Evolutionary conservation across 2,113 vertebrate genomes (phyloP).

Genomic region (Aphyosemion australe): DNA sequence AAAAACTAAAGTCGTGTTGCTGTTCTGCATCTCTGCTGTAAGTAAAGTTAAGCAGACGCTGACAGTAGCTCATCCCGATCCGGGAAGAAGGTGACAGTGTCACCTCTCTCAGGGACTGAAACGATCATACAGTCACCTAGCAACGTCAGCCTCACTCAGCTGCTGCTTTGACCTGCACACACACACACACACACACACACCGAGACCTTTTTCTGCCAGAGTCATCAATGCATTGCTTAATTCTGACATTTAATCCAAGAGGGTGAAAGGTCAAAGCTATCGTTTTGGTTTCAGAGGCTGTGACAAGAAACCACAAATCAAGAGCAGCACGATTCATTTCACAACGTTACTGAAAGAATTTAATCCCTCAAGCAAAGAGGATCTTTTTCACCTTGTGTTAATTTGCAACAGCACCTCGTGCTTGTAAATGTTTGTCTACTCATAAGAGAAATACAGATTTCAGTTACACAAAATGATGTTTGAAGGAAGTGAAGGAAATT

Average conservation of each 20-base stretch:
- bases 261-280: constrained; percentile 17
- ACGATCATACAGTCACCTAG: constrained; percentile 13
- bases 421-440: not conserved
- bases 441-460: not conserved
- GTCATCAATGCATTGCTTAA: constrained; percentile 17
- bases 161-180: constrained; percentile 28
- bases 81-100: constrained; percentile 31
- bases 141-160: constrained; percentile 2
- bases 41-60: constrained; percentile 13
- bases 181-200: constrained; percentile 15
- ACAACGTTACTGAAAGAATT: too few species aligned
- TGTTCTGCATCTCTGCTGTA: not conserved
- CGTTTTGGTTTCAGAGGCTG: not conserved
- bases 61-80: not conserved
- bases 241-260: constrained; percentile 33
- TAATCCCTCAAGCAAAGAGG: not conserved
- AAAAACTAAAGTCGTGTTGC: not conserved
- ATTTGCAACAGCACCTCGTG: not conserved
- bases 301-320: constrained; percentile 2
- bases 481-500: constrained; percentile 32
- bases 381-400: not conserved
- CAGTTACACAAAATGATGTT: not conserved
- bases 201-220: constrained; percentile 6
- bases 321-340: not conserved
- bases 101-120: constrained; percentile 29